Conservation (phyloP, 2,888 invertebrate genomes). For the Cephus pygmeus region DNA sequence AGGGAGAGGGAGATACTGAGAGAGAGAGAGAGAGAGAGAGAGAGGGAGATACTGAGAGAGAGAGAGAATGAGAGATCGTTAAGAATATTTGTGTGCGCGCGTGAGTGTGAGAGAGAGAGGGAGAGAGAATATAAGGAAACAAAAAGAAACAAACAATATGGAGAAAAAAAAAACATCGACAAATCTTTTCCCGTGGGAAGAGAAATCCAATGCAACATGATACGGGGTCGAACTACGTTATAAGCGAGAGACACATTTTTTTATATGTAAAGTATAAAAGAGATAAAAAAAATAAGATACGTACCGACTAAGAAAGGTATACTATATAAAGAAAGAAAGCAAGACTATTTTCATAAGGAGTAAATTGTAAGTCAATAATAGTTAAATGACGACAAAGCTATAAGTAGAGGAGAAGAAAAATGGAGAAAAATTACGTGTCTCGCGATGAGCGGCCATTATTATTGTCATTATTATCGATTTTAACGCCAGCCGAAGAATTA, state of each 20-base stretch:
- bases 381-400: not conserved
- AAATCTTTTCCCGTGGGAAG: not conserved
- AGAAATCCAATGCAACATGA: not conserved
- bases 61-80: not conserved
- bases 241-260: slow-evolving; percentile 23
- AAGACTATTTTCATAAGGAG: slow-evolving; percentile 63
- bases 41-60: not conserved
- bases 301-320: slow-evolving; percentile 38
- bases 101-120: not conserved
- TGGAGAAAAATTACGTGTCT: not conserved
- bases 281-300: slow-evolving; percentile 8
- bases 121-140: slow-evolving; percentile 15
- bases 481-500: not conserved
- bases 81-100: not conserved
- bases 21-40: not conserved
- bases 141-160: slow-evolving; percentile 8
- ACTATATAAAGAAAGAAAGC: slow-evolving; percentile 48
- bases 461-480: not conserved
- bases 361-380: slow-evolving; percentile 64
- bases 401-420: not conserved
- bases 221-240: slow-evolving; percentile 10
- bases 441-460: not conserved
- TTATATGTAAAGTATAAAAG: slow-evolving; percentile 17
- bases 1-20: not conserved
- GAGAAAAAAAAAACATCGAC: not conserved